phyloP scores from a whole-genome alignment of 2,888 invertebrate species.

The Gnatocerus cornutus region DNA sequence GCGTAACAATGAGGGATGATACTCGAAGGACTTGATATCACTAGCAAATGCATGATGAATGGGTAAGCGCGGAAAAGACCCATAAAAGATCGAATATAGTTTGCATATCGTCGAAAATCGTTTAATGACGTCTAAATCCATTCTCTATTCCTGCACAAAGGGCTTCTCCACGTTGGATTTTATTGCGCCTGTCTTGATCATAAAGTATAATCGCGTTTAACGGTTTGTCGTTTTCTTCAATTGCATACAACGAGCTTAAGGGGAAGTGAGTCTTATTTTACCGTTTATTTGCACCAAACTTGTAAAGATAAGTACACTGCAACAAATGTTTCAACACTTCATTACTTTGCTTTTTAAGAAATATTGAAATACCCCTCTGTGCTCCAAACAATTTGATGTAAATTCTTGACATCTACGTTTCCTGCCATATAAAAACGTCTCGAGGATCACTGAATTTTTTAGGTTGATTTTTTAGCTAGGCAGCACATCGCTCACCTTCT shows the following conservation, averaged over 20 bases:
- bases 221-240: constrained; percentile 28
- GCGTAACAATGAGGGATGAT: constrained; percentile 50
- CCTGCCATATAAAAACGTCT: too few species aligned
- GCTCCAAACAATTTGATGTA: too few species aligned
- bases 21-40: constrained; percentile 44
- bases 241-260: constrained; percentile 16
- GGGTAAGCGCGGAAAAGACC: constrained; percentile 38
- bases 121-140: constrained; percentile 44
- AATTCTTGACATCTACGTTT: too few species aligned
- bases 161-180: constrained; percentile 28
- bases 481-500: neutral
- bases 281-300: too few species aligned
- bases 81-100: constrained; percentile 46
- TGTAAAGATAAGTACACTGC: too few species aligned
- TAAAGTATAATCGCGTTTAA: constrained; percentile 40
- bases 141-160: constrained; percentile 30
- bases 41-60: constrained; percentile 47
- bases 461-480: neutral
- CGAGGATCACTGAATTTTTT: neutral
- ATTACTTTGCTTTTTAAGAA: too few species aligned
- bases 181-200: constrained; percentile 43
- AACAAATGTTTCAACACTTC: too few species aligned
- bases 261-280: neutral
- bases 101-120: constrained; percentile 40
- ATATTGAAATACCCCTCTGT: too few species aligned